Base-by-base conservation (phyloP, 2,888 invertebrate genomes). In the Temnothorax ravouxi region DNA sequence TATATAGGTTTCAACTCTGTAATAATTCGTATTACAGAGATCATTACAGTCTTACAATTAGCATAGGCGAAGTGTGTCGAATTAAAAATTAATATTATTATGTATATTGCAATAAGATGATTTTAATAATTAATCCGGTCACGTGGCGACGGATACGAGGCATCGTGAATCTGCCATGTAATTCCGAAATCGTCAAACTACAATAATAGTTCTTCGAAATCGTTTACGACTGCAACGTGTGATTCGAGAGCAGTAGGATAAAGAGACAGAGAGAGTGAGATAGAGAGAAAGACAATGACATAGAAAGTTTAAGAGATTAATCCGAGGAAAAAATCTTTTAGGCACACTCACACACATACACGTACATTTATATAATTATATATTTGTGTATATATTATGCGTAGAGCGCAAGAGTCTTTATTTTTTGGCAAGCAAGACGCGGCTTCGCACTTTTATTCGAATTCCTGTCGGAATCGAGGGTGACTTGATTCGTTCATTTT, bases 261-360 rank as follows among this genome's bases (percentile, higher is more conserved):
- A 79, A 80, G 85, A 76, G 75, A 87, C 77, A 87, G 61, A 85
- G 47, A 77, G 76, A 75, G 84, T 84, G 75, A 64, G 67, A 72
- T 74, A 75, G 75, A 66, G 61, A 62, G 76, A 85, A 79, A 85
- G 61, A 89, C 67, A 82, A 84, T 84, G 81, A 88, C 38, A 87
- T 90, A 90, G 59, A 90, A 88, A 86, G 87, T 90, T 87, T 84
- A 88, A 88, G 87, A 90, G 90, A 89, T 85, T 80, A 88, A 84
- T 88, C 72, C 61, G 82, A 90, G 84, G 89, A 90, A 88, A 90
- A 90, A 88, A 87, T 90, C 81, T 86, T 84, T 84, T 90, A 89
- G 90, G 90, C 90, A 90, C 90, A 90, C 87, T 86, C 90, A 90
- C 90, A 90, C 90, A 90, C 86, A 86, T 90, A 89, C 89, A 90